A percentile compares a stretch with the other conserved stretches of the same genome.
Conservation (phyloP, 2,113 vertebrate species). For the Gasterosteus nipponicus region DNA sequence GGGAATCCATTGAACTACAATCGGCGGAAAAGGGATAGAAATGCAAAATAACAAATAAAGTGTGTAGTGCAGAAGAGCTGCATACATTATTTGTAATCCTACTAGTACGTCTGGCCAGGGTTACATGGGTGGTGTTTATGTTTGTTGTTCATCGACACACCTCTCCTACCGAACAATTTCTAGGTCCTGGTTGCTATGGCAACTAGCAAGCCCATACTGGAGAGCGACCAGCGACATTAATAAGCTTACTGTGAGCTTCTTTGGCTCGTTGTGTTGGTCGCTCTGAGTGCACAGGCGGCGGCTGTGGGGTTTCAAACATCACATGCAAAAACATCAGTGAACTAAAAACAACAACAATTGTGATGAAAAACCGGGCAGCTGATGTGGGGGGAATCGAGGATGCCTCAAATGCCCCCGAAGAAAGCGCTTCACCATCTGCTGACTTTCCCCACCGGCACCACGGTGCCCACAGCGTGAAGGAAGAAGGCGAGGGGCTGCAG, state of each 20-base stretch:
- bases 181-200: slow-evolving; percentile 76
- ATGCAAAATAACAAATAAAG: slow-evolving; percentile 9
- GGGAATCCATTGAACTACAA: background rate
- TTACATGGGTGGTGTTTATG: slow-evolving; percentile 48
- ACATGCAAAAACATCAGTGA: background rate
- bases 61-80: background rate
- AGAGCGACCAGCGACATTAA: slow-evolving; percentile 71
- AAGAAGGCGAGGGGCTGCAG: slow-evolving; percentile 32
- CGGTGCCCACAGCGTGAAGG: slow-evolving; percentile 57
- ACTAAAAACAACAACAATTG: background rate
- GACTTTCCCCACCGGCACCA: slow-evolving; percentile 59
- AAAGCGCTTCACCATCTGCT: slow-evolving; percentile 77
- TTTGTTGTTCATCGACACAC: slow-evolving; percentile 51
- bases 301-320: slow-evolving; percentile 14
- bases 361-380: slow-evolving; percentile 50
- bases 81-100: background rate
- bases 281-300: slow-evolving; percentile 10
- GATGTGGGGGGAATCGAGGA: slow-evolving; percentile 33
- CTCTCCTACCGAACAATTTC: slow-evolving; percentile 54
- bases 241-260: slow-evolving; percentile 74
- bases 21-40: background rate
- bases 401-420: slow-evolving; percentile 70
- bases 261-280: slow-evolving; percentile 63
- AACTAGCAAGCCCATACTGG: slow-evolving; percentile 71
- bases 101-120: slow-evolving; percentile 1